phyloP scores from a whole-genome alignment of 2,113 vertebrate genomes.

The Sisor rabdophorus region DNA sequence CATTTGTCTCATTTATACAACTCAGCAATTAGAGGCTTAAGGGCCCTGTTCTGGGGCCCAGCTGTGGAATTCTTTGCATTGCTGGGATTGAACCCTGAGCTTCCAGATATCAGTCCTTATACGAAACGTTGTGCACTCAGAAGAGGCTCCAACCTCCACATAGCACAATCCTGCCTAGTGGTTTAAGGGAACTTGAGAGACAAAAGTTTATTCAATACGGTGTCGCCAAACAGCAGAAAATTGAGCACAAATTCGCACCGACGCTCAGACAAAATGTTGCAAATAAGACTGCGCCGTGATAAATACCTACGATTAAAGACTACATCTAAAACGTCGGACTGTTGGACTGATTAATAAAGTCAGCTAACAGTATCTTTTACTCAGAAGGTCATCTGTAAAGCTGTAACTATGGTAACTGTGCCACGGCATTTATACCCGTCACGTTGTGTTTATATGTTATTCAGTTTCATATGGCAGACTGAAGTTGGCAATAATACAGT shows the following conservation, averaged over 20 bases:
- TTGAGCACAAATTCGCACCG: slow-evolving; percentile 41
- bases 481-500: not conserved
- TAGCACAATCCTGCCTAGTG: not conserved
- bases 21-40: no score
- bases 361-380: no score
- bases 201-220: slow-evolving; percentile 10
- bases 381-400: not conserved
- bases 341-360: not conserved
- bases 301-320: no score
- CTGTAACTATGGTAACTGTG: slow-evolving; percentile 17
- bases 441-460: not conserved
- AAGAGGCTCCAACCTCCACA: not conserved
- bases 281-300: slow-evolving; percentile 50
- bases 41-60: no score
- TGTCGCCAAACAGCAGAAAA: slow-evolving; percentile 37
- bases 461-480: not conserved
- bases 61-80: no score
- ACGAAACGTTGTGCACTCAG: not conserved
- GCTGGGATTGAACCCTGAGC: no score
- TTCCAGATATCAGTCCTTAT: no score
- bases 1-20: no score
- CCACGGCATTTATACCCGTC: not conserved
- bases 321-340: slow-evolving; percentile 13
- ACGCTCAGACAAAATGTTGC: slow-evolving; percentile 28
- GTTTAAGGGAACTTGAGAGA: not conserved